Conservation (phyloP, 2,797 vertebrate species). For the Antrozous pallidus region DNA sequence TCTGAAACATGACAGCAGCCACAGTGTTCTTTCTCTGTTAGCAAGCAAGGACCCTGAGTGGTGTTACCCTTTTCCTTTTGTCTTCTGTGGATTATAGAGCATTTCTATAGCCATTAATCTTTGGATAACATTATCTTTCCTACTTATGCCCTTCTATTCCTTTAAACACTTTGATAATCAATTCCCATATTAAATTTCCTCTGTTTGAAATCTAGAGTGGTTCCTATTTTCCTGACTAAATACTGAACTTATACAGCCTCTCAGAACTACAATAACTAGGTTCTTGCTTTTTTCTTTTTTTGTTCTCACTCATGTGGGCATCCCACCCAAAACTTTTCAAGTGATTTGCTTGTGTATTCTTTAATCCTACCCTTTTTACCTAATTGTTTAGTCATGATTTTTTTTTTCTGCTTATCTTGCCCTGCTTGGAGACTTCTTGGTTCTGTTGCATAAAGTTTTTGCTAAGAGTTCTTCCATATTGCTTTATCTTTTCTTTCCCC, state of each 20-base stretch:
- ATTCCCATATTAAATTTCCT: background rate
- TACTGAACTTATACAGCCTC: background rate
- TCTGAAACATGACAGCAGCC: no score
- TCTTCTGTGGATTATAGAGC: background rate
- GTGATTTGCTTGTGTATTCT: background rate
- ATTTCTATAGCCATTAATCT: background rate
- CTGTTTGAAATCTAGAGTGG: background rate
- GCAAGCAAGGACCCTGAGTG: no score
- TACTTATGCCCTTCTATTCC: background rate
- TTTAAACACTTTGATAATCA: background rate
- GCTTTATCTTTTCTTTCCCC: background rate
- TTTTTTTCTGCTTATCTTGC: background rate
- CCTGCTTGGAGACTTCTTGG: background rate
- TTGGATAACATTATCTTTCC: background rate
- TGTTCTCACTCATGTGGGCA: background rate
- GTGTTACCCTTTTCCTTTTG: background rate
- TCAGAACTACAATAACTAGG: background rate
- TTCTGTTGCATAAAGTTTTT: background rate
- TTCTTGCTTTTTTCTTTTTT: background rate
- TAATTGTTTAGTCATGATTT: background rate
- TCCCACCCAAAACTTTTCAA: background rate
- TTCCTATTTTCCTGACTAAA: background rate
- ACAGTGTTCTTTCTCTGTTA: background rate
- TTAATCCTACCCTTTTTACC: background rate
- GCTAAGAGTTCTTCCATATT: background rate